These are phyloP conservation scores for Mystacornis crossleyi DNA, from an alignment of 2,113 vertebrate genomes.

Conservation along the genomic window DNA sequence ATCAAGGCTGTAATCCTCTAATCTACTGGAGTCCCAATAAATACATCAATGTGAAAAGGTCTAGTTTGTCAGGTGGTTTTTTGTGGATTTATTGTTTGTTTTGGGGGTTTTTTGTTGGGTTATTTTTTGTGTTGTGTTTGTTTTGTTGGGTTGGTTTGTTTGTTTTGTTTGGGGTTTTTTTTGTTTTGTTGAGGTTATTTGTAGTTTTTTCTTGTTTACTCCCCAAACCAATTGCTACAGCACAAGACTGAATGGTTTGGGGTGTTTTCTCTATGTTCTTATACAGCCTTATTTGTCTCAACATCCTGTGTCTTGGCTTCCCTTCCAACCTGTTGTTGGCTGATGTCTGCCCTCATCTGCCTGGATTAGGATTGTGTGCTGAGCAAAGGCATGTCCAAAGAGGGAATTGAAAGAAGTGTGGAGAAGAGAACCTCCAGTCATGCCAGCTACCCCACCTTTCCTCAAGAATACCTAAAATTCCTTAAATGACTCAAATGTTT, in stretches of 20 bases:
- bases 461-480: not conserved
- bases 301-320: not conserved
- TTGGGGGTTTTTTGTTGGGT: not conserved
- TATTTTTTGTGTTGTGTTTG: not conserved
- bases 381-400: not conserved
- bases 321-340: not conserved
- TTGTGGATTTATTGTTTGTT: not conserved
- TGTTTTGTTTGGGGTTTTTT: not conserved
- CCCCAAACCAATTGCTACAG: not conserved
- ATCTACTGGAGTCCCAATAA: not conserved
- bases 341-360: not conserved
- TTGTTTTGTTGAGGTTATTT: fast-evolving
- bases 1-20: not conserved
- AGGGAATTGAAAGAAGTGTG: not conserved
- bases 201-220: fast-evolving
- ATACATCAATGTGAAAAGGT: not conserved
- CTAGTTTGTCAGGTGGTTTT: fast-evolving
- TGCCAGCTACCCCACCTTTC: not conserved
- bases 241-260: not conserved
- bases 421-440: not conserved
- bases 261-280: not conserved
- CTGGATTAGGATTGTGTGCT: not conserved
- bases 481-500: not conserved
- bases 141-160: not conserved
- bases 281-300: not conserved